Conservation (phyloP, 2,113 vertebrate genomes). For the Panurus biarmicus region DNA sequence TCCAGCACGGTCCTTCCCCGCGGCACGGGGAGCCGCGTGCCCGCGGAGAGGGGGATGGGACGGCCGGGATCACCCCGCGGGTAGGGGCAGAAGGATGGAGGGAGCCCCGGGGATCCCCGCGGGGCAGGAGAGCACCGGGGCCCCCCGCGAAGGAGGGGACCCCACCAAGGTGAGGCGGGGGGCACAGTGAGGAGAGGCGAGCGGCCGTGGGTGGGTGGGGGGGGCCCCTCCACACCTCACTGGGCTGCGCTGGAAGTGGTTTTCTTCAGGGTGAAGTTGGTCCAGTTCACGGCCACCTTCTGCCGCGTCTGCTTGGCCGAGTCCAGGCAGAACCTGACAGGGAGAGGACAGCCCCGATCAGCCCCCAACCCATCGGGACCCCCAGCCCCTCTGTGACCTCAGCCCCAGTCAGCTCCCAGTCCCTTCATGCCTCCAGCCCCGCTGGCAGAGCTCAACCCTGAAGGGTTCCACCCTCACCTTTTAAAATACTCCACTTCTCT, state of each 20-base stretch:
- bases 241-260: conserved; percentile 91
- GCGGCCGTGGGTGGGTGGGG: not conserved
- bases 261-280: conserved; percentile 99
- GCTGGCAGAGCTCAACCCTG: fast-evolving
- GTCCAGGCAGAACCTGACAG: conserved; percentile 92
- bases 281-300: conserved; percentile 98
- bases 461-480: conserved; percentile 68
- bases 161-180: not conserved
- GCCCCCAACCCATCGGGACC: not conserved
- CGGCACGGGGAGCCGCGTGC: not conserved
- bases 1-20: conserved; percentile 55
- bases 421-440: not conserved
- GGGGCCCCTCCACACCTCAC: conserved; percentile 69
- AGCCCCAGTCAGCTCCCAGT: not conserved
- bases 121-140: not conserved
- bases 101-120: not conserved
- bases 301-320: conserved; percentile 97
- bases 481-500: conserved; percentile 98
- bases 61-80: not conserved
- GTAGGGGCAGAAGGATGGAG: not conserved
- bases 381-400: not conserved
- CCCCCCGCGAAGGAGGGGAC: not conserved
- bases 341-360: not conserved
- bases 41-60: not conserved
- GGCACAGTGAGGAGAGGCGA: conserved; percentile 41